A percentile compares a stretch with the other conserved stretches of the same genome.
Conservation (phyloP, 2,888 invertebrate genomes). For the Apodemia mormo region DNA sequence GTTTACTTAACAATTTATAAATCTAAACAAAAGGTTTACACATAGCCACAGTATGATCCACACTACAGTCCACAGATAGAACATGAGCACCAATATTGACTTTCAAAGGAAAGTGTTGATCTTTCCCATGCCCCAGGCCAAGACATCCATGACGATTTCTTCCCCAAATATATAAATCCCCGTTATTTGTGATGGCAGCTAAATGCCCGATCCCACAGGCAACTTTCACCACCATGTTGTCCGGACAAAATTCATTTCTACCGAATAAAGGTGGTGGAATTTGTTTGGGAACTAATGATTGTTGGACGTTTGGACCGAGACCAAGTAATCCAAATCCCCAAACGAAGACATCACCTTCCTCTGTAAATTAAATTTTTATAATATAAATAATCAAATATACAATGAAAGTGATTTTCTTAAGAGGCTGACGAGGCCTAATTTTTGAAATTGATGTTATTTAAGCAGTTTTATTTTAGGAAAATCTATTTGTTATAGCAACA, state of each 20-base stretch:
- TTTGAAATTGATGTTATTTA: no score
- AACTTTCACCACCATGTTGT: slow-evolving; percentile 84
- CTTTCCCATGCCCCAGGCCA: slow-evolving; percentile 89
- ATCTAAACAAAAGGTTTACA: slow-evolving; percentile 86
- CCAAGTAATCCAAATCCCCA: slow-evolving; percentile 98
- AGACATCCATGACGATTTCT: slow-evolving; percentile 91
- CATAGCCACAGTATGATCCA: slow-evolving; percentile 91
- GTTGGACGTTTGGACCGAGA: slow-evolving; percentile 89
- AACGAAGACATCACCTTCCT: slow-evolving; percentile 90
- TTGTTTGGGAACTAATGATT: slow-evolving; percentile 84
- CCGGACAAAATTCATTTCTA: slow-evolving; percentile 89
- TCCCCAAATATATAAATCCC: slow-evolving; percentile 96
- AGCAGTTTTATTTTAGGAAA: no score
- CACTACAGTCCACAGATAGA: slow-evolving; percentile 88
- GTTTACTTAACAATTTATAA: not conserved
- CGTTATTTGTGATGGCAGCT: slow-evolving; percentile 90
- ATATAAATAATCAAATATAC: not conserved
- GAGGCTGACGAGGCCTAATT: no score
- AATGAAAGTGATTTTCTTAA: not conserved
- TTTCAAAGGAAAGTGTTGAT: slow-evolving; percentile 94
- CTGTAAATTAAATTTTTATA: slow-evolving; percentile 66
- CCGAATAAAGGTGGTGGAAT: slow-evolving; percentile 93
- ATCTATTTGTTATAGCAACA: no score
- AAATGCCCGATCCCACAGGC: slow-evolving; percentile 87
- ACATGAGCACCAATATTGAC: slow-evolving; percentile 90